A percentile compares a stretch with the other conserved stretches of the same genome.
phyloP scores from a whole-genome alignment of 2,113 vertebrate genomes.

The Syrrhaptes paradoxus region DNA sequence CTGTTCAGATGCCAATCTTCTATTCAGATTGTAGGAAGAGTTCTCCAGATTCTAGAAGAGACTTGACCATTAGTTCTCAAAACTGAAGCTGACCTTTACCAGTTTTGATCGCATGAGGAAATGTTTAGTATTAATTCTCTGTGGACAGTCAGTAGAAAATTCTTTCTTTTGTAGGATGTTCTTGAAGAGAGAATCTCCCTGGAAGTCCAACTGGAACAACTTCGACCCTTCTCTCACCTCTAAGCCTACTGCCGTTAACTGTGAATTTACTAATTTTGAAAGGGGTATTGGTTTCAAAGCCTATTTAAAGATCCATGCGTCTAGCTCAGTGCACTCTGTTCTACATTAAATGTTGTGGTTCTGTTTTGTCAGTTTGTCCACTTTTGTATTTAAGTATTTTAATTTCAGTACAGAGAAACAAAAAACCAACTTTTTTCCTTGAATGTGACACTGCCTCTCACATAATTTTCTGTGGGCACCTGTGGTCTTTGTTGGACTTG shows the following conservation, averaged over 20 bases:
- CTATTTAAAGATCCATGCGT: constrained; percentile 79
- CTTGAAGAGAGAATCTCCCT: constrained; percentile 98
- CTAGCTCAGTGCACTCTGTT: constrained; percentile 77
- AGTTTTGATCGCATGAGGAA: background rate
- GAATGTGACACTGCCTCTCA: constrained; percentile 61
- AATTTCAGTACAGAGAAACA: constrained; percentile 76
- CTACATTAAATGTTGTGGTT: constrained; percentile 77
- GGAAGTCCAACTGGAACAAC: constrained; percentile 99
- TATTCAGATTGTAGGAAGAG: background rate
- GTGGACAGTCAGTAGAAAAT: constrained; percentile 14
- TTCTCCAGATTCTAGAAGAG: background rate
- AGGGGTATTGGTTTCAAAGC: constrained; percentile 76
- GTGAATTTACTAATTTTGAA: constrained; percentile 79
- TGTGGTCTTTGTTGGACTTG: constrained; percentile 14
- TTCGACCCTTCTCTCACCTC: constrained; percentile 98
- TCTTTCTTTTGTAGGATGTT: constrained; percentile 86
- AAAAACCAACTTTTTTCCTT: constrained; percentile 55
- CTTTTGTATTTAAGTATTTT: constrained; percentile 82
- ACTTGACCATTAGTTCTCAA: background rate
- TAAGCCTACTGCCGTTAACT: constrained; percentile 85
- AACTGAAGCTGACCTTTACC: background rate
- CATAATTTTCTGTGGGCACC: constrained; percentile 21
- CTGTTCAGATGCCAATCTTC: background rate
- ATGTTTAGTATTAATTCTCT: background rate
- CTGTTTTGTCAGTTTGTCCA: constrained; percentile 77